These are phyloP conservation scores for Malurus alboscapulatus DNA, from an alignment of 2,113 vertebrate species.

Conservation along the genomic window DNA sequence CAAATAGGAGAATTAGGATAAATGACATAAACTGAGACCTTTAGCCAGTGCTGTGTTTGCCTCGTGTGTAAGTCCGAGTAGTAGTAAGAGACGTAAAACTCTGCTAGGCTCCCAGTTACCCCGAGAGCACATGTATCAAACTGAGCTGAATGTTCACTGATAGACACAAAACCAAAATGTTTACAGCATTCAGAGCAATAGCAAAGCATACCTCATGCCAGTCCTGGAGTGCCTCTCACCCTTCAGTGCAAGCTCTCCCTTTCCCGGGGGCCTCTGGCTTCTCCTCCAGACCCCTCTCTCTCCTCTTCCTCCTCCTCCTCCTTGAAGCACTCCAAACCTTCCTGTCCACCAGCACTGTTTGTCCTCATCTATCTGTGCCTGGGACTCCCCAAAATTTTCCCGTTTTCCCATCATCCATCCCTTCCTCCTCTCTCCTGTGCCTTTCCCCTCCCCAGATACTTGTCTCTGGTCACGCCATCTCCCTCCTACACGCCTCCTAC, in stretches of 20 bases:
- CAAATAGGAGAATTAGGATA: slow-evolving; percentile 46
- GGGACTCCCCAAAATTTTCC: background rate
- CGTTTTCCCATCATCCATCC: background rate
- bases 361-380: background rate
- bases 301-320: background rate
- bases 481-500: background rate
- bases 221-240: slow-evolving; percentile 31
- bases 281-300: background rate
- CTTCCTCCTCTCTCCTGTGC: background rate
- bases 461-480: background rate
- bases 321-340: background rate
- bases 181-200: slow-evolving; percentile 81
- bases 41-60: slow-evolving; percentile 44
- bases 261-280: background rate
- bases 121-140: slow-evolving; percentile 43
- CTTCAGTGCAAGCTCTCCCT: background rate
- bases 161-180: slow-evolving; percentile 70
- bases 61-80: background rate
- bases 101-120: slow-evolving; percentile 40
- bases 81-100: slow-evolving; percentile 3
- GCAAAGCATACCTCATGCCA: slow-evolving; percentile 73
- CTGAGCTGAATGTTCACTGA: slow-evolving; percentile 49
- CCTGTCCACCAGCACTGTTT: background rate
- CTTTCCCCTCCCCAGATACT: background rate
- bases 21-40: slow-evolving; percentile 27